Evolutionary conservation across 2,797 vertebrate species (phyloP).

Genomic region (Leptodactylus fallax): DNA sequence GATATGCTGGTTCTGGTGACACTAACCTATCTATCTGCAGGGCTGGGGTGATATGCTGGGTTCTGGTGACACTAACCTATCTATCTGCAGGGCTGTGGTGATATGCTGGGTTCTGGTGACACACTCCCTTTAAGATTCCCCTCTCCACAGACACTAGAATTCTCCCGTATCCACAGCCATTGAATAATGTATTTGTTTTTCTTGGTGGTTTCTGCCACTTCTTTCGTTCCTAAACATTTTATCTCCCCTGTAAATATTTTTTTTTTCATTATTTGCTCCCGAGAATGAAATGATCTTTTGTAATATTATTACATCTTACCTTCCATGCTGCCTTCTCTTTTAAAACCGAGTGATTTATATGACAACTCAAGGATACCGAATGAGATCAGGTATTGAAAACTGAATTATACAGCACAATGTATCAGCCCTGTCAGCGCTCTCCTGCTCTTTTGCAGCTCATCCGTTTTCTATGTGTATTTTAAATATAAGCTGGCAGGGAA

Average conservation of each 20-base stretch:
- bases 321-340: conserved; percentile 30
- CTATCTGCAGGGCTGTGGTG: no score
- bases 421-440: background rate
- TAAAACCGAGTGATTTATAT: conserved; percentile 40
- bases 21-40: no score
- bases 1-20: no score
- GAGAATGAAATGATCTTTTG: conserved; percentile 29
- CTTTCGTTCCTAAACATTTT: background rate
- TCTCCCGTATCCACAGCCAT: background rate
- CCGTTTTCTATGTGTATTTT: conserved; percentile 12
- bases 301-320: conserved; percentile 27
- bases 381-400: conserved; percentile 40
- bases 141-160: background rate
- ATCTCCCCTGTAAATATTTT: conserved; percentile 2
- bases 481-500: conserved; percentile 8
- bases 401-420: conserved; percentile 34
- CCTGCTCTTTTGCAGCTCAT: background rate
- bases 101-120: no score
- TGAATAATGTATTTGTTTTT: background rate
- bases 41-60: no score
- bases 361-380: conserved; percentile 26
- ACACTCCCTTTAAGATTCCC: background rate
- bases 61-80: no score
- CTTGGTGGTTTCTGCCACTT: background rate
- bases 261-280: conserved; percentile 14